Conservation (phyloP, 2,888 invertebrate species). For the Pachymerium ferrugineum region DNA sequence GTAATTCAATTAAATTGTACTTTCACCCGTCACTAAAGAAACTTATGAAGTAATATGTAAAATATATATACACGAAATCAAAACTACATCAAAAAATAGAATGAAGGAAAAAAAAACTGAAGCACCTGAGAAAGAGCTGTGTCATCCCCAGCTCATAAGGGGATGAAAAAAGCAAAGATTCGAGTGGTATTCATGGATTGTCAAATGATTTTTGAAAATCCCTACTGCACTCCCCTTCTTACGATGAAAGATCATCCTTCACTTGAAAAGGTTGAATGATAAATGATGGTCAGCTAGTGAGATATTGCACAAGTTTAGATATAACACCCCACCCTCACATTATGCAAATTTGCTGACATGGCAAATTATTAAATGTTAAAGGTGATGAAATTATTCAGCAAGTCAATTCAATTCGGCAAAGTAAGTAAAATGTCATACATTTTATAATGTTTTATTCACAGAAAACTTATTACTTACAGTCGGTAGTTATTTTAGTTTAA, state of each 20-base stretch:
- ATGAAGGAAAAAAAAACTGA: neutral
- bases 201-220: neutral
- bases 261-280: neutral
- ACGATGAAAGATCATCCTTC: neutral
- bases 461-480: too few species aligned
- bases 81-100: neutral
- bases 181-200: constrained; percentile 1
- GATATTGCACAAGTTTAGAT: neutral
- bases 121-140: constrained; percentile 1
- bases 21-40: too few species aligned
- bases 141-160: neutral
- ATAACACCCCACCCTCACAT: neutral
- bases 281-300: neutral
- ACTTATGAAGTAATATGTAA: too few species aligned
- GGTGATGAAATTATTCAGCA: neutral
- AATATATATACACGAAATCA: too few species aligned
- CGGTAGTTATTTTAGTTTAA: too few species aligned
- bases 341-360: constrained; percentile 1
- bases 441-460: too few species aligned
- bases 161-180: constrained; percentile 6
- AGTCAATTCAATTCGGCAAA: too few species aligned
- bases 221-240: neutral
- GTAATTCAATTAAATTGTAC: neutral
- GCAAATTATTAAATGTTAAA: neutral
- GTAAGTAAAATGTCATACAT: too few species aligned